A percentile compares a stretch with the other conserved stretches of the same genome.
phyloP scores from a whole-genome alignment of 2,113 vertebrate genomes.

The Oreochromis tanganicae region DNA sequence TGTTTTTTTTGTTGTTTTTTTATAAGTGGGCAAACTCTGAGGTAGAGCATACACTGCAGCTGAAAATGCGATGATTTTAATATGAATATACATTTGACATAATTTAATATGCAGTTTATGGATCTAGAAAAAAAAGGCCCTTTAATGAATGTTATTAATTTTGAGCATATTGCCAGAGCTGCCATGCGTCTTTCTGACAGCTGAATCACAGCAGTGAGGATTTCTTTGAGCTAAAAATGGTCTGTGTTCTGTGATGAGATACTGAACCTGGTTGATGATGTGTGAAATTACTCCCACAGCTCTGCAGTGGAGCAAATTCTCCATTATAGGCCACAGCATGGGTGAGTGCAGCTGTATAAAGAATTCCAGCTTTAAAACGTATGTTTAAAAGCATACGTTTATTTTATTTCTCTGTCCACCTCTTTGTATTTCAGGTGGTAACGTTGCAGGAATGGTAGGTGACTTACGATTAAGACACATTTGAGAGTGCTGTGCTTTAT shows the following conservation, averaged over 20 bases:
- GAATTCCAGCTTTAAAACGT: neutral
- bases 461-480: neutral
- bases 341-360: conserved; percentile 73
- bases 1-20: neutral
- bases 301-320: conserved; percentile 83
- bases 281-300: conserved; percentile 76
- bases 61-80: neutral
- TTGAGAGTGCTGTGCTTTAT: neutral
- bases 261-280: conserved; percentile 45
- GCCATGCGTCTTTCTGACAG: neutral
- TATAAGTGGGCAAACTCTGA: neutral
- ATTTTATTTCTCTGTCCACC: neutral
- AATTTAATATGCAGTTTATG: neutral
- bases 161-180: neutral
- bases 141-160: neutral
- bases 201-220: neutral
- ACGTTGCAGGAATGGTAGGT: conserved; percentile 77
- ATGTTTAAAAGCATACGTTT: neutral
- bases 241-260: conserved; percentile 19
- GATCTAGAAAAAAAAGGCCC: neutral
- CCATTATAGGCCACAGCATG: conserved; percentile 88
- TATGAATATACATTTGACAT: neutral
- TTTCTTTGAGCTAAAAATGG: neutral
- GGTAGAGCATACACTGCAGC: neutral
- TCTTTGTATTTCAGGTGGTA: conserved; percentile 71